Base-by-base conservation (phyloP, 2,888 invertebrate species). In the Caenorhabditis sp. region DNA sequence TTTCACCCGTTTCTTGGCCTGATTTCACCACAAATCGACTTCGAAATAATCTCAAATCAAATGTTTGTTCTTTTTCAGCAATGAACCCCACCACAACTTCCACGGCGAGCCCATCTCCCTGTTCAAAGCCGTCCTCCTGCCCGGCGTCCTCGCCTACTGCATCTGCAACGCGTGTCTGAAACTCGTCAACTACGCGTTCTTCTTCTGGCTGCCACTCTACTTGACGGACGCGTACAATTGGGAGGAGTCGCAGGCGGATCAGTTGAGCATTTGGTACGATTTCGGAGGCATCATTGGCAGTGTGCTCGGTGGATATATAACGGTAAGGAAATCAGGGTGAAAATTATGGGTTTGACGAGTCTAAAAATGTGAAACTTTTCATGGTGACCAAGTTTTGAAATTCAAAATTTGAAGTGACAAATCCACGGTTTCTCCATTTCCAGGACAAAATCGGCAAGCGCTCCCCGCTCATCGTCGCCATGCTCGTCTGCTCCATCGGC, bases 201-300 rank as follows among this genome's bases (percentile, higher is more conserved):
- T 94, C 91, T 94, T 94, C 90, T 94, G 94, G 94, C 89, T 94
- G 72, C 94, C 94, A 24, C 93, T 92, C 81, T 94, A 94, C 86
- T 89, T 94, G 47, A 90, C 90, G 35, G 92, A 89, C 44, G 87
- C 87, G 10, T 89, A 89, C 68, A 72, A 88, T 26, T 89, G 89
- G 88, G 80, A 85, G 26, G 89, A 87, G 74, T 75, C 87, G 22
- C 82, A 84, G 49, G 93, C 93, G 12, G 94, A 94, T 88, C 88
- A 92, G 68, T 90, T 94, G 69, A 93, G 93, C 14, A 93, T 93
- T 63, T 93, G 93, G 93, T 94, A 93, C 89, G 94, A 94, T 89
- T 91, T 93, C 54, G 94, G 94, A 26, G 93, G 93, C 19, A 93
- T 94, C 80, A 88, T 93, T 69, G 93, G 93, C 73, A 90, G 90